Conservation (phyloP, 2,113 vertebrate genomes). For the Stomatorhinus ivindoensis region DNA sequence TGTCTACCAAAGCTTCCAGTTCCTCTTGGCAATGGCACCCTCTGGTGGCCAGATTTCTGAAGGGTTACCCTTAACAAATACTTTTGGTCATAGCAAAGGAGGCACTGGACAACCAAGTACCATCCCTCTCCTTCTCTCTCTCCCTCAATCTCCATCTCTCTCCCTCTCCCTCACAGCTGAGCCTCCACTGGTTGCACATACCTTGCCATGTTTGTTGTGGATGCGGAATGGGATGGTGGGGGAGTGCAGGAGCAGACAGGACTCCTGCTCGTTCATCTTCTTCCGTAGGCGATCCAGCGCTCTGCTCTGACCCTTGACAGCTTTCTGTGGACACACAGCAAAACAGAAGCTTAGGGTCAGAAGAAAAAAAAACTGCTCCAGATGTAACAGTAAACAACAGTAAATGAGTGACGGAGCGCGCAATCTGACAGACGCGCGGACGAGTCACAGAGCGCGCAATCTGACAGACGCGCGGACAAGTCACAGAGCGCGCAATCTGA, state of each 20-base stretch:
- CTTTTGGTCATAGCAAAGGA: background rate
- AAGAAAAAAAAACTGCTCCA: background rate
- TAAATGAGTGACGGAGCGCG: background rate
- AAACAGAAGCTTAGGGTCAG: background rate
- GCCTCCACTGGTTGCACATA: slow-evolving; percentile 36
- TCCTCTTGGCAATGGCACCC: slow-evolving; percentile 29
- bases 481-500: background rate
- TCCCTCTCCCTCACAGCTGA: background rate
- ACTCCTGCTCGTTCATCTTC: slow-evolving; percentile 98
- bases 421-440: background rate
- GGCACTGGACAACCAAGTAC: background rate
- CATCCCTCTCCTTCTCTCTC: background rate
- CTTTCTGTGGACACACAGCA: slow-evolving; percentile 64
- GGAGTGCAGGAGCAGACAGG: slow-evolving; percentile 85
- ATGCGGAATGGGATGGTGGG: slow-evolving; percentile 95
- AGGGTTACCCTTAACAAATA: background rate
- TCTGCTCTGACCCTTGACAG: slow-evolving; percentile 85
- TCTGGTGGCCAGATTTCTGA: slow-evolving; percentile 41
- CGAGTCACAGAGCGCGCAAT: no score
- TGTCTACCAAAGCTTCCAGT: background rate
- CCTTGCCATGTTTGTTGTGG: slow-evolving; percentile 94
- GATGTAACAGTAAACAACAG: background rate
- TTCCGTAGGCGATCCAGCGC: slow-evolving; percentile 88
- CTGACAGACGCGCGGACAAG: background rate
- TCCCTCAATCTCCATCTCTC: background rate